phyloP scores from a whole-genome alignment of 1,140 invertebrate genomes.

The Drosophila pectinifera region DNA sequence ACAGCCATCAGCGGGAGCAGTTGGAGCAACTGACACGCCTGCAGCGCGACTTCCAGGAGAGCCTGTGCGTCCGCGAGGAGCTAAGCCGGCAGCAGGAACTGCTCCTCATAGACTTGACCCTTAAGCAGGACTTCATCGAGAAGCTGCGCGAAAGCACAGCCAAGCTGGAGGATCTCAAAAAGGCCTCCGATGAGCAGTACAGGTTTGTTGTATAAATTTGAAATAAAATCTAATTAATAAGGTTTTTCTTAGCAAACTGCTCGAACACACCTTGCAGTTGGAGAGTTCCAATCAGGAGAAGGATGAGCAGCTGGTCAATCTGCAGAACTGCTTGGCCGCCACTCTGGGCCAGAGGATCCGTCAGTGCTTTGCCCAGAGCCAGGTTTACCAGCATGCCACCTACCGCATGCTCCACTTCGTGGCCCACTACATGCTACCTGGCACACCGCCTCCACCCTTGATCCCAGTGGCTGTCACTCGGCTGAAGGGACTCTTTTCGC shows the following conservation, averaged over 20 bases:
- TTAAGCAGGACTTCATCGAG: slow-evolving; percentile 25
- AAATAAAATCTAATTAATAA: background rate
- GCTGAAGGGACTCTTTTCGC: slow-evolving; percentile 37
- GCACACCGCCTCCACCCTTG: slow-evolving; percentile 43
- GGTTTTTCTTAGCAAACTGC: slow-evolving; percentile 30
- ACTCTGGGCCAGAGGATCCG: slow-evolving; percentile 70
- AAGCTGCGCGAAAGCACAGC: slow-evolving; percentile 29
- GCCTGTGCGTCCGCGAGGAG: slow-evolving; percentile 45
- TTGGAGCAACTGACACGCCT: slow-evolving; percentile 43
- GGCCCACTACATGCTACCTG: slow-evolving; percentile 68
- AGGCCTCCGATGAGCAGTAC: slow-evolving; percentile 35
- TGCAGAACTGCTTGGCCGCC: slow-evolving; percentile 70
- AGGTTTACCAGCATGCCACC: slow-evolving; percentile 64
- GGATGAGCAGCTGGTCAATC: slow-evolving; percentile 46
- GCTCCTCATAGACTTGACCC: slow-evolving; percentile 13
- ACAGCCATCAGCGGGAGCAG: slow-evolving; percentile 41
- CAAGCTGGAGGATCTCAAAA: slow-evolving; percentile 25
- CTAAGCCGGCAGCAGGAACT: slow-evolving; percentile 29
- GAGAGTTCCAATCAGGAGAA: slow-evolving; percentile 32
- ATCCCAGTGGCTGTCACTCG: slow-evolving; percentile 40
- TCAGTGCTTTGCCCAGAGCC: slow-evolving; percentile 55
- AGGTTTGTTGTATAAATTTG: slow-evolving; percentile 11
- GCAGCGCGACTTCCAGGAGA: slow-evolving; percentile 45
- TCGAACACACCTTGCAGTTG: slow-evolving; percentile 23
- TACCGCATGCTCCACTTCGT: slow-evolving; percentile 68